Evolutionary conservation across 2,888 invertebrate species (phyloP).

Genomic region (Plebejus anna): DNA sequence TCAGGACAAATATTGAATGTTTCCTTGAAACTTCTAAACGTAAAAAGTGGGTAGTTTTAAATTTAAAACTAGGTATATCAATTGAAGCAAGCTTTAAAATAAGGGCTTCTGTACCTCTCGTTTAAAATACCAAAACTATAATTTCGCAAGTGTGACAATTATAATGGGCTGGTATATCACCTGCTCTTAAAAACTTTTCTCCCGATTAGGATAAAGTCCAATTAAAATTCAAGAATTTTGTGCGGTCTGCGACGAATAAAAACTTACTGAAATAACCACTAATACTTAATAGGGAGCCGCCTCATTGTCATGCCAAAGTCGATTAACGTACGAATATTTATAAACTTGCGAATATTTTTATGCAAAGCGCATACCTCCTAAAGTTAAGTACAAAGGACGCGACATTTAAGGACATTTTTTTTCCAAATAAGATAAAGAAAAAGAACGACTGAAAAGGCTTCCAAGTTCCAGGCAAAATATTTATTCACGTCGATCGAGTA

Average conservation of each 20-base stretch:
- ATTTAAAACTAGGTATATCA: not conserved
- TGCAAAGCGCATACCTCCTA: not conserved
- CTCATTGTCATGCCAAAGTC: slow-evolving; percentile 12
- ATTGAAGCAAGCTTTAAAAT: not conserved
- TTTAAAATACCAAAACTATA: not conserved
- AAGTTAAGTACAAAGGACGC: not conserved
- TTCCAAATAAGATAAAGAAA: not conserved
- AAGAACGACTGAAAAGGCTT: not conserved
- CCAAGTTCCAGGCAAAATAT: not conserved
- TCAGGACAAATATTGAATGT: no score
- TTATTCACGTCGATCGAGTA: no score
- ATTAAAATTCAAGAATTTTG: slow-evolving; percentile 24
- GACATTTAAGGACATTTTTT: not conserved
- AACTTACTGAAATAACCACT: not conserved
- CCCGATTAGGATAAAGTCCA: slow-evolving; percentile 7
- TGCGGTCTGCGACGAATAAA: not conserved
- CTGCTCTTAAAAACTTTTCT: not conserved
- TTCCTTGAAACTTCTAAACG: no score
- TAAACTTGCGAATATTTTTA: not conserved
- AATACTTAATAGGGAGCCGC: slow-evolving; percentile 11
- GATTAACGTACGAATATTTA: slow-evolving; percentile 13
- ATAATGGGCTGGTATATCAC: not conserved
- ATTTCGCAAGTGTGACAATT: not conserved
- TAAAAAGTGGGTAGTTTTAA: no score
- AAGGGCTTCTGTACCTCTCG: not conserved